Base-by-base conservation (phyloP, 2,113 vertebrate species). In the Coturnix japonica region DNA sequence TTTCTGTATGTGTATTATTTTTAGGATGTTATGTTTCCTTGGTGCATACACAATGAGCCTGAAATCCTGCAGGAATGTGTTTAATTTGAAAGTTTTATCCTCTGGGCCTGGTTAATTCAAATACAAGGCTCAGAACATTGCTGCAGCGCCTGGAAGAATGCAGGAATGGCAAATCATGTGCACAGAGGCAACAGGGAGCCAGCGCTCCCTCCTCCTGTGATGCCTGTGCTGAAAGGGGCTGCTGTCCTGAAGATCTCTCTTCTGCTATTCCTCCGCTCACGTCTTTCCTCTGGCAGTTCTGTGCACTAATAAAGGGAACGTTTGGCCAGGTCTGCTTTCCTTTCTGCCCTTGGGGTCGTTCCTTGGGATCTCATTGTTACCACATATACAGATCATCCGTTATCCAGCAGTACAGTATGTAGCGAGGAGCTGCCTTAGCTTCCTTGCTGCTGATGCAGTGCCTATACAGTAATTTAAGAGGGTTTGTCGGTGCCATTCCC, bases 31-130 rank as follows among this genome's bases (percentile, higher is more conserved):
- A 98, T 99, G 98, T 98, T 98, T 98, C 98, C 98, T 98, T 97
- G 98, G 98, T 98, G 98, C 99, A 99, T 99, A 98, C 98, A 96
- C 98, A 99, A 99, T 99, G 98, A 99, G 98, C 97, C 97, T 97
- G 95, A 98, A 98, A 98, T 98, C 99, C 98, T 99, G 98, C 96
- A 98, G 99, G 98, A 98, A 98, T 98, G 98, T 98, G 98, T 98
- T 98, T 98, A 98, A 98, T 99, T 99, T 98, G 98, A 99, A 99
- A 98, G 98, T 98, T 98, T 98, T 98, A 98, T 99, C 98, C 98
- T 99, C 98, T 98, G 98, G 98, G 99, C 98, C 98, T 99, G 98
- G 98, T 99, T 99, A 99, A 99, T 99, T 99, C 98, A 98, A 98
- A 97, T 97, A 98, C 66, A 89, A 96, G 95, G 97, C 98, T 97